phyloP scores from a whole-genome alignment of 2,888 invertebrate species.

The Pachycephus smyrnensis region DNA sequence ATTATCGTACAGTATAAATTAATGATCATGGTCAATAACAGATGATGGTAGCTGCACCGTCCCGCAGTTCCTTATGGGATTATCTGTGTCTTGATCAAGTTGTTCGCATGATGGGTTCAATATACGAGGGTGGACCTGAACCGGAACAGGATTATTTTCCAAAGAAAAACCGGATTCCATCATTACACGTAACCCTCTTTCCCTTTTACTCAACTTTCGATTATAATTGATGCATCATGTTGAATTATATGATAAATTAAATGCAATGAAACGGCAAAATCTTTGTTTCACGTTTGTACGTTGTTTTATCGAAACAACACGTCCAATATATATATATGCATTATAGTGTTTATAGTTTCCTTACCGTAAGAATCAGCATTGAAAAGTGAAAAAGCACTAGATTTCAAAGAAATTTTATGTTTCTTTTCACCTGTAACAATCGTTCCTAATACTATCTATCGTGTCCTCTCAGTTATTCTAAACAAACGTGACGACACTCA shows the following conservation, averaged over 20 bases:
- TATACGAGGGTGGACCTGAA: slow-evolving; percentile 36
- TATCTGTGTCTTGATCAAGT: slow-evolving; percentile 41
- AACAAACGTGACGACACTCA: background rate
- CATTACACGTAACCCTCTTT: slow-evolving; percentile 21
- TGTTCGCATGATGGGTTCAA: slow-evolving; percentile 31
- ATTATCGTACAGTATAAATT: background rate
- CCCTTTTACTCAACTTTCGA: background rate
- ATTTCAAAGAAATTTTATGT: background rate
- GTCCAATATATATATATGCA: no score
- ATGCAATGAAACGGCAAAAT: background rate
- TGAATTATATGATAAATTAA: background rate
- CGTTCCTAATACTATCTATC: background rate
- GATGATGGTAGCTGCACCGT: slow-evolving; percentile 40
- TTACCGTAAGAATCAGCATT: background rate
- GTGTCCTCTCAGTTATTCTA: background rate
- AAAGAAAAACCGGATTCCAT: slow-evolving; percentile 39
- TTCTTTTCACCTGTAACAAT: background rate
- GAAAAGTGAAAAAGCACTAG: background rate
- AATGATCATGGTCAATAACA: slow-evolving; percentile 18
- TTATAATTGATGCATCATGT: background rate
- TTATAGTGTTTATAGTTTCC: no score
- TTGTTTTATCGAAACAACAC: no score
- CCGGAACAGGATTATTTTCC: slow-evolving; percentile 38
- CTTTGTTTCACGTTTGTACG: background rate
- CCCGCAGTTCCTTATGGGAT: slow-evolving; percentile 45